Evolutionary conservation across 2,888 invertebrate genomes (phyloP), one percentile per base, ranked within the genome.

Genomic region (Scaptomyza reducta): DNA sequence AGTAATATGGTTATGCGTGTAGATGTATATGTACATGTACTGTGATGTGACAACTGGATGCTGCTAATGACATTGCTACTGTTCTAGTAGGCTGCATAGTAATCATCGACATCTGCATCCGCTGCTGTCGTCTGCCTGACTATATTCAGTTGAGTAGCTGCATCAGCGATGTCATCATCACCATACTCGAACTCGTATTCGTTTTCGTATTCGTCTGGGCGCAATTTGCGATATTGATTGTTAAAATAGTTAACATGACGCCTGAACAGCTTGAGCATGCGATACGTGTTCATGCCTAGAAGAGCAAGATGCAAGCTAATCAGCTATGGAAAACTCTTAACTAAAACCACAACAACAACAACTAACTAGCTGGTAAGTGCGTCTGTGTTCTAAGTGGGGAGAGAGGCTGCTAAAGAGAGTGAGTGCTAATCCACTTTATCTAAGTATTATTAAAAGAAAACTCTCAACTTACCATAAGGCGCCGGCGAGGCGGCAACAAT

Each of bases 261-360:
- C 75, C 91, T 83, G 80, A 89, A 90, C 78, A 90, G 82, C 70
- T 87, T 90, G 68, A 91, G 82, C 90, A 90, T 90, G 75, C 91
- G 91, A 87, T 91, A 91, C 38, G 91, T 91, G 76, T 91, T 90
- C 81, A 89, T 89, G 89, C 91, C 91, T 91, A 76, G 62, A 85
- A 83, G 56, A 76, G 72, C 68, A 63, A 77, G 60, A 74, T 56
- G 56, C 33, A 33, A 62, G 31, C 67, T 29, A 44, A 63, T 71
- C 74, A 76, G 51, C 50, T 35, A 47, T 35, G 62, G 31, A 38
- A 50, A 50, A 51, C 18, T 35, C 31, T 47, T 31, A 10, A 14
- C 58, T 42, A 67, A 18, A 22, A 22, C 46, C 41, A 67, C 49
- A 58, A 35, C 27, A 72, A 56, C 53, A 45, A 51, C 38, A 66